Percentiles rank a stretch among this genome's conserved stretches.
phyloP scores from a whole-genome alignment of 2,888 invertebrate genomes.

The Cenopis cana region DNA sequence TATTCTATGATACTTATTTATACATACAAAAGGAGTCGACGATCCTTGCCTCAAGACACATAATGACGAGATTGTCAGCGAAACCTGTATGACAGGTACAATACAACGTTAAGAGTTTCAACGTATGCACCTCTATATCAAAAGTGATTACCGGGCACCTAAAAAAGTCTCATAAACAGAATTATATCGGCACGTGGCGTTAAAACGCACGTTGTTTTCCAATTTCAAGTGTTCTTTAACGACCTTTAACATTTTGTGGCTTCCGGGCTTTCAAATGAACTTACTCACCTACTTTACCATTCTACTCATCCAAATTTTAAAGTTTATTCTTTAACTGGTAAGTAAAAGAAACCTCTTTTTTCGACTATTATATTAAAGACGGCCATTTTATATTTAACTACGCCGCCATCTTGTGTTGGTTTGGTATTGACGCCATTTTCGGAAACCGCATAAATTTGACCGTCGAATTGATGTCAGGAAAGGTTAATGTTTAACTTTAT shows the following conservation, averaged over 20 bases:
- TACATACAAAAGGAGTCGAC: background rate
- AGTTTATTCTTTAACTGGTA: background rate
- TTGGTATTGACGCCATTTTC: too few species aligned
- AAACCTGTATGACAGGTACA: too few species aligned
- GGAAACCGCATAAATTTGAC: too few species aligned
- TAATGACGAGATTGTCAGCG: too few species aligned
- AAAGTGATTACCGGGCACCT: too few species aligned
- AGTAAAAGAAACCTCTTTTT: background rate
- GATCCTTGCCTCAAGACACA: too few species aligned
- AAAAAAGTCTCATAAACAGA: background rate
- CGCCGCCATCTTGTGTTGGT: background rate
- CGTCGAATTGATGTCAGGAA: background rate
- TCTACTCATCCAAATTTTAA: background rate
- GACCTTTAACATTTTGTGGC: background rate
- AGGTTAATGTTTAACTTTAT: slow-evolving; percentile 18
- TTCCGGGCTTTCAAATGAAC: too few species aligned
- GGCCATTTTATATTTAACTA: background rate
- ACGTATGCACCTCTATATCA: too few species aligned
- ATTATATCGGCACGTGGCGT: background rate
- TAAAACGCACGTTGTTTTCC: background rate
- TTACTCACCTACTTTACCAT: background rate
- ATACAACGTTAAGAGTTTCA: too few species aligned
- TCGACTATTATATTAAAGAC: too few species aligned
- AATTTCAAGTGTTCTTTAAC: background rate
- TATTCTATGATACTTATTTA: background rate